Percentiles rank a stretch among this genome's conserved stretches.
Conservation (phyloP, 2,888 invertebrate genomes). For the Alviniconcha strummeri region DNA sequence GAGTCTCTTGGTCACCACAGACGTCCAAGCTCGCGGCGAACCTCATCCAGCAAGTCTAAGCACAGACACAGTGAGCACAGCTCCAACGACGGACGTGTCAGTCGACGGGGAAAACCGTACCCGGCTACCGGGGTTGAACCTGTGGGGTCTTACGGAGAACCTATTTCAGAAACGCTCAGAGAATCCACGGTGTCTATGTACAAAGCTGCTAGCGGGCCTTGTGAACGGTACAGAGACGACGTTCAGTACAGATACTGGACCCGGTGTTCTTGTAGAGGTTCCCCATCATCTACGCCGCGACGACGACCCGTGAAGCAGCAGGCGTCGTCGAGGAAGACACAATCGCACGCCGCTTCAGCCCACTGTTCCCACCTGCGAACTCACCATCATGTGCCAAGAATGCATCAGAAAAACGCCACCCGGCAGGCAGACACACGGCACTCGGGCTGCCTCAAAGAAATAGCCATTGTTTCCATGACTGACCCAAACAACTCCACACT, state of each 20-base stretch:
- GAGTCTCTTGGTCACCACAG: background rate
- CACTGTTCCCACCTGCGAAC: background rate
- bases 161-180: background rate
- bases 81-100: background rate
- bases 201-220: too few relatives aligned
- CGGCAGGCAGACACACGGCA: too few relatives aligned
- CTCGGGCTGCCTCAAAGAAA: too few relatives aligned
- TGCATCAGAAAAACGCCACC: too few relatives aligned
- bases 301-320: slow-evolving; percentile 13
- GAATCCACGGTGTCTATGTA: background rate
- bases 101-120: too few relatives aligned
- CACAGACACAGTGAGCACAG: background rate
- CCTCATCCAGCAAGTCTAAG: background rate
- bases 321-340: background rate
- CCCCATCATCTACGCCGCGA: slow-evolving; percentile 17
- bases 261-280: slow-evolving; percentile 12
- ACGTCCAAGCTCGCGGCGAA: background rate
- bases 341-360: background rate
- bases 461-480: too few relatives aligned
- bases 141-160: too few relatives aligned
- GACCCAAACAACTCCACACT: too few relatives aligned
- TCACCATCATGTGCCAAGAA: background rate
- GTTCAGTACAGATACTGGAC: slow-evolving; percentile 9
- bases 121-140: too few relatives aligned
- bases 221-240: background rate